Conservation (phyloP, 2,888 invertebrate species). For the Scotopteryx bipunctaria region DNA sequence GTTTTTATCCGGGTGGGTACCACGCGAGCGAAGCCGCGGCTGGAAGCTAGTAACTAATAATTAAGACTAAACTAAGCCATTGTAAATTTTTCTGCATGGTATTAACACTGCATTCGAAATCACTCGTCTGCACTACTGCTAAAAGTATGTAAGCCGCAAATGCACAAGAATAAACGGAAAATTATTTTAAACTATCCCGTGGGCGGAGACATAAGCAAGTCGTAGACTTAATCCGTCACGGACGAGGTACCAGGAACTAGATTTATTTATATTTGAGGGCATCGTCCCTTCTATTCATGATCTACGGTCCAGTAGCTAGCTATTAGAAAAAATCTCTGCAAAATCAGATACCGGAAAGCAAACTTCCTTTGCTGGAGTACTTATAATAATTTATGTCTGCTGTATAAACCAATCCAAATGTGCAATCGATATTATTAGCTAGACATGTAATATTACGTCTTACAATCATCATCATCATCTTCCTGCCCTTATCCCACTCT, state of each 20-base stretch:
- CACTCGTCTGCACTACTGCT: too few relatives aligned
- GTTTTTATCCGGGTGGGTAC: too few relatives aligned
- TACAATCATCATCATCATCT: too few relatives aligned
- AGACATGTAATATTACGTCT: too few relatives aligned
- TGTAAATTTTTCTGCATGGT: too few relatives aligned
- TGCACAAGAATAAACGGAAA: background rate
- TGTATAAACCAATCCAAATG: too few relatives aligned
- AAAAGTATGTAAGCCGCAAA: too few relatives aligned
- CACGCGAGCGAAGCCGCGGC: too few relatives aligned
- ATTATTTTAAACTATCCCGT: slow-evolving; percentile 19
- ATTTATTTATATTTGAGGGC: slow-evolving; percentile 56
- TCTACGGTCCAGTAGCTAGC: slow-evolving; percentile 52
- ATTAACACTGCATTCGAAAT: background rate
- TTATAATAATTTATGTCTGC: background rate
- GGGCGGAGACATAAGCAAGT: slow-evolving; percentile 32
- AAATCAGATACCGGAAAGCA: slow-evolving; percentile 37
- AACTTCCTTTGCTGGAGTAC: slow-evolving; percentile 26
- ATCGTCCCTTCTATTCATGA: slow-evolving; percentile 62
- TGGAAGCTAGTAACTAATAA: too few relatives aligned
- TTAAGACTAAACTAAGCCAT: too few relatives aligned
- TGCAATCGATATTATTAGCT: too few relatives aligned
- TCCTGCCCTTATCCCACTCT: too few relatives aligned
- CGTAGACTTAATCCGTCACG: slow-evolving; percentile 43
- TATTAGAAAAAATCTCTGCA: slow-evolving; percentile 35
- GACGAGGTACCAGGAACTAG: slow-evolving; percentile 59